Evolutionary conservation across 2,888 invertebrate genomes (phyloP).

Genomic region (Mantis religiosa): DNA sequence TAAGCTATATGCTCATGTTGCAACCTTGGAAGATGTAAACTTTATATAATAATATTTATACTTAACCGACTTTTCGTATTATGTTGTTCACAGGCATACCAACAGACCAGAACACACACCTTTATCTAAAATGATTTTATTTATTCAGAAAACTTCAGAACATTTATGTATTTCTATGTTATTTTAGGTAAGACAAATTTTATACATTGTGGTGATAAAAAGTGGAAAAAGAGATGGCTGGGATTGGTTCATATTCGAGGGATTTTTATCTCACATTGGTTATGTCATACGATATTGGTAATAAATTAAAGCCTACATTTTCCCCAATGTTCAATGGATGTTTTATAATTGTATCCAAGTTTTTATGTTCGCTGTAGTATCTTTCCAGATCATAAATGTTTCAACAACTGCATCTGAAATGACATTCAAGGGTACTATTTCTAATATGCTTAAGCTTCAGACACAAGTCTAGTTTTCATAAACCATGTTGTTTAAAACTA

Average conservation of each 20-base stretch:
- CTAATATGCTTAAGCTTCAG: not conserved
- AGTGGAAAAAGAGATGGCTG: not conserved
- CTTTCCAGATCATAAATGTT: not conserved
- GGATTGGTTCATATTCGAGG: not conserved
- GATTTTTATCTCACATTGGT: not conserved
- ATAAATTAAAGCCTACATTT: not conserved
- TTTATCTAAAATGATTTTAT: too few relatives aligned
- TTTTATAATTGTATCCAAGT: not conserved
- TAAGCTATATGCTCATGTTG: too few relatives aligned
- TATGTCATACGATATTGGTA: not conserved
- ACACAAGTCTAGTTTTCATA: not conserved
- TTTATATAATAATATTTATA: too few relatives aligned
- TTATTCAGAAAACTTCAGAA: too few relatives aligned
- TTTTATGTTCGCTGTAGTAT: not conserved
- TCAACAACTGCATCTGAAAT: too few relatives aligned
- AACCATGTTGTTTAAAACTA: not conserved
- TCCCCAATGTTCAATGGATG: not conserved
- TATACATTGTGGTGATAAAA: not conserved
- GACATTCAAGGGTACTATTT: too few relatives aligned
- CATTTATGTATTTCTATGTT: too few relatives aligned
- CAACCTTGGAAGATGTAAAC: too few relatives aligned
- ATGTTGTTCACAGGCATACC: too few relatives aligned
- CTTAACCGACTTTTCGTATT: too few relatives aligned
- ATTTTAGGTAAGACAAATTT: too few relatives aligned
- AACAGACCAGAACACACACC: too few relatives aligned